Base-by-base conservation (phyloP, 2,888 invertebrate genomes). In the Keiferia lycopersicella region DNA sequence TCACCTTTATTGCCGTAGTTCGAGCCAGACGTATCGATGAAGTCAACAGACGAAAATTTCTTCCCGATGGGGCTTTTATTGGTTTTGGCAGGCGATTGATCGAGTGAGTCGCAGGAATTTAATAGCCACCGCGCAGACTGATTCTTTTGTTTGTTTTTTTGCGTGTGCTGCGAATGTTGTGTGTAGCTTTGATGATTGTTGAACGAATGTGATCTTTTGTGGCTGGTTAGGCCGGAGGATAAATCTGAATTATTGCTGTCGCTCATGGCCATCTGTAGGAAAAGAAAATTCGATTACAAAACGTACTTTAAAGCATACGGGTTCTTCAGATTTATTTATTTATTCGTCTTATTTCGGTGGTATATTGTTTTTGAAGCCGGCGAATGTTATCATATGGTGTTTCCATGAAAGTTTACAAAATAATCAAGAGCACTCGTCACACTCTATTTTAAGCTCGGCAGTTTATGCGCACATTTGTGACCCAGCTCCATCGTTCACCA, bases 121-220 rank as follows among this genome's bases (percentile, higher is more conserved):
- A 91, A 80, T 67, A 92, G 85, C 91, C 92, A 91, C 69, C 87
- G 87, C 66, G 86, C 88, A 22, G 92, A 92, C 83, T 93, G 93
- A 88, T 92, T 92, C 87, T 93, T 93, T 87, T 93, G 93, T 89
- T 93, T 93, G 83, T 86, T 92, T 88, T 92, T 92, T 82, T 91
- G 93, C 78, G 89, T 88, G 88, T 92, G 93, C 84, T 90, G 93
- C 73, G 88, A 80, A 81, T 93, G 93, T 82, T 94, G 94, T 79
- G 93, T 93, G 90, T 94, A 94, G 83, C 94, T 94, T 90, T 94
- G 93, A 86, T 94, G 94, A 85, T 94, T 94, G 87, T 94, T 94
- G 92, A 94, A 93, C 82, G 94, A 94, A 76, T 92, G 94, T 92
- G 92, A 94, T 93, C 92, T 93, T 93, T 93, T 94, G 92, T 93